Conservation (phyloP, 2,113 vertebrate genomes). For the Coptodon bakossiorum region DNA sequence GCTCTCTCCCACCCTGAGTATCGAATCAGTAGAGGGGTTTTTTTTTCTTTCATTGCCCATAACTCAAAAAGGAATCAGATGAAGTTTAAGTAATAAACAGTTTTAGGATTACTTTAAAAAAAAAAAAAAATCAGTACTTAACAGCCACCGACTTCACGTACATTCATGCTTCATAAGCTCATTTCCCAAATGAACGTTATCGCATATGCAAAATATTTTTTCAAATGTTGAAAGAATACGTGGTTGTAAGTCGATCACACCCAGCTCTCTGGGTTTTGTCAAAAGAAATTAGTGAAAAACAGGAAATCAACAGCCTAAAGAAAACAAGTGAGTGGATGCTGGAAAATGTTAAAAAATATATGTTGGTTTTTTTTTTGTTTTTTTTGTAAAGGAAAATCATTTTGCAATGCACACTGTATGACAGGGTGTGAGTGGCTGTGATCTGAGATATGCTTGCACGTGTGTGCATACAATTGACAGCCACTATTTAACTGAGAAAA, state of each 20-base stretch:
- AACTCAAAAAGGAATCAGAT: neutral
- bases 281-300: neutral
- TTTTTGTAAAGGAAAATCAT: neutral
- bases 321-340: neutral
- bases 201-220: neutral
- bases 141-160: neutral
- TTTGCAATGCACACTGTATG: neutral
- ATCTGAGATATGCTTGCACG: neutral
- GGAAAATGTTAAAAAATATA: neutral
- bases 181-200: slow-evolving; percentile 19
- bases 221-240: neutral
- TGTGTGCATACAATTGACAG: neutral
- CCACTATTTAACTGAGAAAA: slow-evolving; percentile 27
- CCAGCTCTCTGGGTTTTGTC: neutral
- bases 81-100: neutral
- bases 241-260: neutral
- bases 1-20: neutral
- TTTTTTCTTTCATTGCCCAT: neutral
- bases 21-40: neutral
- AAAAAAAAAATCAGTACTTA: neutral
- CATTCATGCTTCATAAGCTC: neutral
- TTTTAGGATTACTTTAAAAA: neutral
- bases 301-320: neutral
- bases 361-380: fast-evolving
- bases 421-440: neutral